These are phyloP conservation scores for Jacana jacana DNA, from an alignment of 2,113 vertebrate species.

Conservation along the genomic window DNA sequence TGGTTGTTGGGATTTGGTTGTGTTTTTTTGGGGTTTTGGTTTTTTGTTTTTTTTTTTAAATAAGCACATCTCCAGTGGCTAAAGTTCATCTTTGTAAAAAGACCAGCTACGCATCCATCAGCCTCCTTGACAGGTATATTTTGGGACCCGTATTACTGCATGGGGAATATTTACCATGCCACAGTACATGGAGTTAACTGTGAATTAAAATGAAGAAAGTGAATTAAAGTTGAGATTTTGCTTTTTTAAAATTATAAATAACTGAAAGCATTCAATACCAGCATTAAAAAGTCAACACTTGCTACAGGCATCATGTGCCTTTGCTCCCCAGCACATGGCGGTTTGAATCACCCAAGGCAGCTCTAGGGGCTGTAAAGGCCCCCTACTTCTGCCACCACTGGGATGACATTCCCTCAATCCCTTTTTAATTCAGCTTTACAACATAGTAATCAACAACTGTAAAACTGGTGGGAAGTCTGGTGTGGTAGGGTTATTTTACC, in stretches of 20 bases:
- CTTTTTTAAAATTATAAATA: background rate
- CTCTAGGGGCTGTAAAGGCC: background rate
- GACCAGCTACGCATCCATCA: background rate
- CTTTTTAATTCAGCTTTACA: background rate
- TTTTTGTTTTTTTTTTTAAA: background rate
- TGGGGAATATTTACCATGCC: background rate
- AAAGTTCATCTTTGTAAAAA: background rate
- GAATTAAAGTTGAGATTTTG: background rate
- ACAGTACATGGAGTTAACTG: rapidly evolving
- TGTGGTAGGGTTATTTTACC: background rate
- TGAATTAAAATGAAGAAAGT: background rate
- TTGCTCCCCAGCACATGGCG: rapidly evolving
- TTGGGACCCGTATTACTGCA: background rate
- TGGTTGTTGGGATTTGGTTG: background rate
- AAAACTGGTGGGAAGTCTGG: background rate
- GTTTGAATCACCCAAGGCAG: background rate
- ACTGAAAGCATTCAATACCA: background rate
- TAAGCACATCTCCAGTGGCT: background rate
- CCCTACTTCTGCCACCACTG: background rate
- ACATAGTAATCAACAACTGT: background rate
- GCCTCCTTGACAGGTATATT: background rate
- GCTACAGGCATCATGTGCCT: background rate
- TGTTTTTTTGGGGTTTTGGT: background rate
- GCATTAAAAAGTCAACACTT: background rate
- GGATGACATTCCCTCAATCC: background rate